A percentile compares a stretch with the other conserved stretches of the same genome.
phyloP scores from a whole-genome alignment of 2,113 vertebrate genomes.

The Rhea americana region DNA sequence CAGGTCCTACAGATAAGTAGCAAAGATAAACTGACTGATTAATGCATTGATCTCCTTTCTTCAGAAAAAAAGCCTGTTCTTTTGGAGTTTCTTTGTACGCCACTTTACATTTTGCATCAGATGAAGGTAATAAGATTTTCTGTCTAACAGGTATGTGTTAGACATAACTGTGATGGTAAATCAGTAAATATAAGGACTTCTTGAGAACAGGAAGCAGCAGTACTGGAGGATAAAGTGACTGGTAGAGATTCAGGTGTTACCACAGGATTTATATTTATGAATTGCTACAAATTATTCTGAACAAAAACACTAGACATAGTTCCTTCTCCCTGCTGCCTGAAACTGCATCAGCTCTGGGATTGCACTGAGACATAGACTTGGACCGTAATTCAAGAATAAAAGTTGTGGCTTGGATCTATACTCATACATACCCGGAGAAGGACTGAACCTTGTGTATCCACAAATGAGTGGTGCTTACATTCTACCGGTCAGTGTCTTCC shows the following conservation, averaged over 20 bases:
- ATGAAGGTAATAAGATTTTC: background rate
- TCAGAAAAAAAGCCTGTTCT: background rate
- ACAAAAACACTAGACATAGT: conserved; percentile 6
- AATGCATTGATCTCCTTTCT: background rate
- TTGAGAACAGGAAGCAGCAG: background rate
- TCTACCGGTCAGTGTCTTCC: background rate
- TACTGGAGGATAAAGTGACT: background rate
- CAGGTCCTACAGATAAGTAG: background rate
- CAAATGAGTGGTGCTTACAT: background rate
- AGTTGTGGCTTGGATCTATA: conserved; percentile 15
- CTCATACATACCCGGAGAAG: background rate
- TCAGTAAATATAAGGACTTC: background rate
- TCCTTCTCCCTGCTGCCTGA: background rate
- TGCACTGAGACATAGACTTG: background rate
- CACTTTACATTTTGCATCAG: background rate
- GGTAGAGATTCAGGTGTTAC: conserved; percentile 25
- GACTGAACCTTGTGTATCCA: background rate
- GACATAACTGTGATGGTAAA: background rate
- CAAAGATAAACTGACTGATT: background rate
- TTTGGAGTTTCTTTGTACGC: background rate
- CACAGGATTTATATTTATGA: conserved; percentile 22
- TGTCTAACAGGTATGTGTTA: background rate
- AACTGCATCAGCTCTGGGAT: conserved; percentile 23
- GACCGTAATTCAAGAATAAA: conserved; percentile 11
- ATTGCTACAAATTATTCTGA: conserved; percentile 28